phyloP scores from a whole-genome alignment of 2,797 vertebrate species.

The Neostethus bicornis region DNA sequence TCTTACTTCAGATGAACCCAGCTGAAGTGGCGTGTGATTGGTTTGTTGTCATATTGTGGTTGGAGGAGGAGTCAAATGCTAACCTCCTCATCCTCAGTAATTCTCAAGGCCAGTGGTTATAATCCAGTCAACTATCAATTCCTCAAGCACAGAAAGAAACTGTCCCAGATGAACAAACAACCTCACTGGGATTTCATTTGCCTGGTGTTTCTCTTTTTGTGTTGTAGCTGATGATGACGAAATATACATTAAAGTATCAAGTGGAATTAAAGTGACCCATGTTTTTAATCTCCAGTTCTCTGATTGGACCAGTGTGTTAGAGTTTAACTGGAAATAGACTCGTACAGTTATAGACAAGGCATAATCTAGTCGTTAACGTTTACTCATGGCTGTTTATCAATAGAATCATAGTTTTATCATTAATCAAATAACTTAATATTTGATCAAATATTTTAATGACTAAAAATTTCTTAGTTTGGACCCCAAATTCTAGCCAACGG shows the following conservation, averaged over 20 bases:
- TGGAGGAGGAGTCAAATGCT: slow-evolving; percentile 33
- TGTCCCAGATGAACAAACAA: slow-evolving; percentile 10
- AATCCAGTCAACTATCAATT: slow-evolving; percentile 59
- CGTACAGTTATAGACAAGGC: no score
- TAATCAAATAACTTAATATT: no score
- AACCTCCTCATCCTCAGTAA: slow-evolving; percentile 56
- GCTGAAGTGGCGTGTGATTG: slow-evolving; percentile 62
- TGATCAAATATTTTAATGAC: no score
- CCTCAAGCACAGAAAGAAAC: slow-evolving; percentile 21
- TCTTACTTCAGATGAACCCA: slow-evolving; percentile 65
- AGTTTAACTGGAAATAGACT: neutral
- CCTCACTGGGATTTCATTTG: slow-evolving; percentile 30
- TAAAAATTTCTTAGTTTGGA: no score
- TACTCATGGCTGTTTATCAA: no score
- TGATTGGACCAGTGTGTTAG: neutral
- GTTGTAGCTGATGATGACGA: slow-evolving; percentile 36
- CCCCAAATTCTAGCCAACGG: no score
- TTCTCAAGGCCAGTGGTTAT: slow-evolving; percentile 55
- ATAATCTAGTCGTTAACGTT: no score
- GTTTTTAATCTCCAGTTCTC: neutral
- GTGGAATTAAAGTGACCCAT: neutral
- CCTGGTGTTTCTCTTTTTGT: slow-evolving; percentile 25
- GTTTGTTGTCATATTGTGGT: slow-evolving; percentile 65
- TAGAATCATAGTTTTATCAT: no score
- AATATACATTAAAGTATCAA: slow-evolving; percentile 15